phyloP scores from a whole-genome alignment of 2,797 vertebrate genomes.

The Arremon aurantiirostris region DNA sequence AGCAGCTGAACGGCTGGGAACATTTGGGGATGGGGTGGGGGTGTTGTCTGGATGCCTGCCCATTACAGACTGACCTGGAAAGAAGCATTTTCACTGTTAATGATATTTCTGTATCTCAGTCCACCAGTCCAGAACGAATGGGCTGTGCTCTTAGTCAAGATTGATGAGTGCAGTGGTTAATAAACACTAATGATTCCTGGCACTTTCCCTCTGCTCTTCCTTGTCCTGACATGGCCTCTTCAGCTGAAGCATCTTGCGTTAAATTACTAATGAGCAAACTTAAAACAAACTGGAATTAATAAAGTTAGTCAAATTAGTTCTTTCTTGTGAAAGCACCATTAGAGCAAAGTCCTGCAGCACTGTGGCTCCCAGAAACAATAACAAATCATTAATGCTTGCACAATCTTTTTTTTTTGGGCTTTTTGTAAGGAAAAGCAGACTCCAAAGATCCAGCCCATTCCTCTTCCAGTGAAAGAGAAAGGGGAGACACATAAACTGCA shows the following conservation, averaged over 20 bases:
- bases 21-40: background rate
- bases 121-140: conserved; percentile 70
- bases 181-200: conserved; percentile 72
- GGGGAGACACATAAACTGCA: background rate
- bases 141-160: conserved; percentile 65
- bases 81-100: conserved; percentile 56
- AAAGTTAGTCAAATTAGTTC: conserved; percentile 60
- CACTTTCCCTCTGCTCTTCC: conserved; percentile 69
- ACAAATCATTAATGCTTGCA: conserved; percentile 39
- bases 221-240: conserved; percentile 66
- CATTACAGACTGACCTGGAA: conserved; percentile 43
- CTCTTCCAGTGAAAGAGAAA: background rate
- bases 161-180: conserved; percentile 68
- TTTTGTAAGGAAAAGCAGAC: background rate
- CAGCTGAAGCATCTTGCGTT: conserved; percentile 63
- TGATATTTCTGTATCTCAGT: conserved; percentile 62
- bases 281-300: conserved; percentile 70
- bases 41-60: background rate
- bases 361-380: conserved; percentile 11
- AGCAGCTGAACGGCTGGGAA: background rate
- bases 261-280: conserved; percentile 71
- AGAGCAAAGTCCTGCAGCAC: conserved; percentile 47
- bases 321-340: conserved; percentile 57
- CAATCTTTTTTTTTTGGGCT: background rate
- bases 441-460: background rate